Evolutionary conservation across 2,888 invertebrate genomes (phyloP), one percentile per base, ranked within the genome.

Genomic region (Trichopoda pennipes): DNA sequence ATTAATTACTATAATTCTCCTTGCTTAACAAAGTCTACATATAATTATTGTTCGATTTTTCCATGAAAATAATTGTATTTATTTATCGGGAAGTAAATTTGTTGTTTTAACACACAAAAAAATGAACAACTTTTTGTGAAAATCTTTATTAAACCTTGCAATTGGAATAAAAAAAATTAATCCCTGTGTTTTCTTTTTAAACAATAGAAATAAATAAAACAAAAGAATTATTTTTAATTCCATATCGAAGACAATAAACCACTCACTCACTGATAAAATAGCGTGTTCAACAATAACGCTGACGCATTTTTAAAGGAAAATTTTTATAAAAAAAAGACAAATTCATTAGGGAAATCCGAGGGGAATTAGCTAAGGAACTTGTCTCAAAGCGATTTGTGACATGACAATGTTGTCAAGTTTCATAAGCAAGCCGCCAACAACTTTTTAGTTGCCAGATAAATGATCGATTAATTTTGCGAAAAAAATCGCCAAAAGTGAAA

Each of bases 231-330:
- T 63, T 63, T 28, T 17, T 35, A 69, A 55, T 63, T 55, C 69
- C 23, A 69, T 35, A n/a, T 60, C 38, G 16, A 44, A 61, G 44
- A 19, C 23, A 78, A 51, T 58, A 32, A 72, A 64, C 58, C 64
- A 78, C 60, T 51, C 51, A 66, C 58, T 64, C 64, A 78, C 60
- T 51, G 56, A 66, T 51, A 78, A 72, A 78, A 58, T 53, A 64
- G 51, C n/a, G n/a, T 51, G 1, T 12, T 2, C 38, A 38, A 38
- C 38, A 53, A n/a, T 44, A 14, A 51, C 42, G 42, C 55, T 75
- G 51, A 68, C 76, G 68, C 53, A 53, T 44, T 60, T 14, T 44
- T 21, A 17, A 42, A 60, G 55, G 68, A 60, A 68, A 61, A 53
- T 53, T 61, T n/a, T n/a, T 0, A 21, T 32, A 49, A 32, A 76